Evolutionary conservation across 2,113 vertebrate genomes (phyloP), one percentile per base, ranked within the genome.

Genomic region (Tupaia tana): DNA sequence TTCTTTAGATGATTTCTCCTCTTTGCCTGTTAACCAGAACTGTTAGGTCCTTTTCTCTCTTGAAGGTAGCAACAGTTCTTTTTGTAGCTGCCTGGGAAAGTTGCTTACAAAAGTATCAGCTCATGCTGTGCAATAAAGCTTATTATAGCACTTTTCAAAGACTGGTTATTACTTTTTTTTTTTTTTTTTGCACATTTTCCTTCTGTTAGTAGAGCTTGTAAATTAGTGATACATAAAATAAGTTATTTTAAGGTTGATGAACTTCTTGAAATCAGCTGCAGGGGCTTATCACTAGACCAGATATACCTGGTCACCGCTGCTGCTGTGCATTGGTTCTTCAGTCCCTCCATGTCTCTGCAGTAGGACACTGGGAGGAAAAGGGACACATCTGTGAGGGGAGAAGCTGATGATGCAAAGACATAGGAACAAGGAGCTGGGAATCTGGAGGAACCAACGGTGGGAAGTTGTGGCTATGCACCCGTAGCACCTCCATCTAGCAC

Each of bases 241-340:
- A 54, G 73, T 75, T 90, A 79, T 74, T 92, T 89, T 92, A 78
- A 85, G 74, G 58, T 58, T 86, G 78, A 63, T n/a, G 81, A n/a
- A n/a, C 10, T 77, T 78, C 34, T 16, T 59, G 34, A 86, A 74
- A n/a, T 73, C 63, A 69, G 58, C 27, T 59, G 24, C 0, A 1
- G 54, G 34, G 18, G 71, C 78, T 54, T 56, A 24, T 79, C n/a
- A 64, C 20, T 52, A 82, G 29, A 59, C 24, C 43, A 74, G 73
- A 6, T 9, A 54, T 2, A 34, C 16, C 8, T 3, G 7, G 29
- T 92, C 19, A 7, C 16, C 12, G n/a, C 27, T n/a, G 25, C n/a
- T 88, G 3, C 22, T 24, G 10, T 6, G 13, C 2, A 3, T 10
- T 58, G 67, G 3, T 63, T 79, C 67, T 93, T 66, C 29, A 22